These are phyloP conservation scores for Peromyscus maniculatus DNA, from an alignment of 2,113 vertebrate genomes.

Conservation along the genomic window DNA sequence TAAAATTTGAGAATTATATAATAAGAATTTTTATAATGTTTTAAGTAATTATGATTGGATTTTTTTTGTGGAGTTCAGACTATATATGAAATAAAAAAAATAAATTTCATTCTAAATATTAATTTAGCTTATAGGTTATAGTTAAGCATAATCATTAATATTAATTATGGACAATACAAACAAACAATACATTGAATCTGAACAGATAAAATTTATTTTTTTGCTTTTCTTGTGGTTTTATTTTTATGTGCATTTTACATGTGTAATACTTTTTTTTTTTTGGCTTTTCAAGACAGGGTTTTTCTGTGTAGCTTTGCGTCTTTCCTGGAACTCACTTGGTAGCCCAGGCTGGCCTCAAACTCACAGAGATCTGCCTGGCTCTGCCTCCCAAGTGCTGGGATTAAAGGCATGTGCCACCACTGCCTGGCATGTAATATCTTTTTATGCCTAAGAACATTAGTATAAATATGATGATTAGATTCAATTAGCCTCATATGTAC, in stretches of 20 bases:
- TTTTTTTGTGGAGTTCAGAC: neutral
- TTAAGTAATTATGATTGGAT: neutral
- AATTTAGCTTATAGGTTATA: conserved; percentile 32
- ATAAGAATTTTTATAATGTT: conserved; percentile 1
- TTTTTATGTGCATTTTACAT: neutral
- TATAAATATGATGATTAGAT: neutral
- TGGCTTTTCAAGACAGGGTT: no score
- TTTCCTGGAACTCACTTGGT: no score
- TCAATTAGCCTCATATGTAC: neutral
- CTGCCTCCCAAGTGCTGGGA: no score
- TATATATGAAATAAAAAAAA: conserved; percentile 32
- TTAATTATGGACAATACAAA: neutral
- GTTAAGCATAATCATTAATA: conserved; percentile 31
- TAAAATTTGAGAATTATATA: neutral
- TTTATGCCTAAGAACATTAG: neutral
- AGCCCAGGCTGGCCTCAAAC: no score
- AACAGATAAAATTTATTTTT: conserved; percentile 20
- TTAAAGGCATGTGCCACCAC: no score
- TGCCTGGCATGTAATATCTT: neutral
- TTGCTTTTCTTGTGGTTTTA: neutral
- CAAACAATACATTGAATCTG: neutral
- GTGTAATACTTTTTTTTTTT: neutral
- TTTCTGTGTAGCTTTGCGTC: no score
- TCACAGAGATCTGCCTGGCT: no score
- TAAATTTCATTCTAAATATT: neutral